Evolutionary conservation across 2,888 invertebrate species (phyloP).

Genomic region (Zhuqinia jingwanae): DNA sequence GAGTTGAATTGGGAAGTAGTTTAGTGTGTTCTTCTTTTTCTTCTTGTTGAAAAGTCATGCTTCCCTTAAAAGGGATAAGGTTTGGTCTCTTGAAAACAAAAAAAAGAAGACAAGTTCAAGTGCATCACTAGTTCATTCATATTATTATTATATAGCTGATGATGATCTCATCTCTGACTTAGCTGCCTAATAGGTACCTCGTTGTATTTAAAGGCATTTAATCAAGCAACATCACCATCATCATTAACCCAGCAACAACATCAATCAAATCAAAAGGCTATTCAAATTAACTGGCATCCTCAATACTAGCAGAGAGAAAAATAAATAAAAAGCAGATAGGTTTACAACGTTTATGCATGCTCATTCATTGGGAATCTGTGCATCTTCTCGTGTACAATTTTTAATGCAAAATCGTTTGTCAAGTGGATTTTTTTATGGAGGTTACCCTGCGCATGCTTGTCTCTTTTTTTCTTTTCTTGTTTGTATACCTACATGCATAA

Average conservation of each 20-base stretch:
- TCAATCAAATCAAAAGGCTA: constrained; percentile 57
- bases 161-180: too few relatives aligned
- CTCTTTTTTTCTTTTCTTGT: too few relatives aligned
- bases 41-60: constrained; percentile 17
- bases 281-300: constrained; percentile 55
- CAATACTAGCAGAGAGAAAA: not conserved
- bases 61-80: constrained; percentile 58
- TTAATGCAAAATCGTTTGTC: constrained; percentile 17
- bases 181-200: not conserved
- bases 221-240: constrained; percentile 26
- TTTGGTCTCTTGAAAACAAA: constrained; percentile 23
- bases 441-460: constrained; percentile 28
- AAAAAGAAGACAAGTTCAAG: constrained; percentile 78
- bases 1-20: too few relatives aligned
- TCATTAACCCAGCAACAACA: constrained; percentile 35
- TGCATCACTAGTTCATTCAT: constrained; percentile 74
- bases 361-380: not conserved
- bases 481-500: too few relatives aligned
- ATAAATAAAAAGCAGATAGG: not conserved
- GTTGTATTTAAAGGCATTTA: constrained; percentile 33
- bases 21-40: not conserved
- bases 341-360: not conserved
- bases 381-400: constrained; percentile 3
- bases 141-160: too few relatives aligned
- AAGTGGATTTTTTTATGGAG: constrained; percentile 2